These are phyloP conservation scores for Protodeltote pygarga DNA, from an alignment of 2,888 invertebrate species.

Conservation along the genomic window DNA sequence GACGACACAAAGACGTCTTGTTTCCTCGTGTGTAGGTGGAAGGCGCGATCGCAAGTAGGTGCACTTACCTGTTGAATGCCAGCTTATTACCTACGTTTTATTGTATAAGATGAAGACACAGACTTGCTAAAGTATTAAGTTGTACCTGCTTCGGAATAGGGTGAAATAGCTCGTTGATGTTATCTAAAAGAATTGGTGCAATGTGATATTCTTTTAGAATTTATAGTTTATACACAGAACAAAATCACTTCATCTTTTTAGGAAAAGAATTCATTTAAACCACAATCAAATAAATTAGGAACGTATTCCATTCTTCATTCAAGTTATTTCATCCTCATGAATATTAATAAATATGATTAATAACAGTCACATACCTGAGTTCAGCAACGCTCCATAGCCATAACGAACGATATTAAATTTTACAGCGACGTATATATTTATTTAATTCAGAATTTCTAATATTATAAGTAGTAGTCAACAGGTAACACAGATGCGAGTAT, in stretches of 20 bases:
- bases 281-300: background rate
- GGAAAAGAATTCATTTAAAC: too few species aligned
- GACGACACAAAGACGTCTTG: conserved; percentile 20
- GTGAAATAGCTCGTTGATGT: conserved; percentile 3
- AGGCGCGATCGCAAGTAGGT: conserved; percentile 16
- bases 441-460: conserved; percentile 72
- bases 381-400: conserved; percentile 56
- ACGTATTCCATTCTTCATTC: conserved; percentile 4
- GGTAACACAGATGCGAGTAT: conserved; percentile 84
- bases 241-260: too few species aligned
- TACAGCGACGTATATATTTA: conserved; percentile 71
- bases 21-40: conserved; percentile 6
- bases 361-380: conserved; percentile 59
- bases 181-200: background rate
- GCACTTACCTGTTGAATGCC: conserved; percentile 50
- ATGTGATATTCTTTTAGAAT: background rate
- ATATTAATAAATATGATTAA: conserved; percentile 27
- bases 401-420: conserved; percentile 53
- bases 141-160: conserved; percentile 1
- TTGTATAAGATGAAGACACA: conserved; percentile 1
- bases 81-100: conserved; percentile 22
- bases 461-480: conserved; percentile 82
- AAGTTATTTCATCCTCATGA: conserved; percentile 19
- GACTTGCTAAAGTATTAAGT: background rate
- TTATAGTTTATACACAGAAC: too few species aligned